phyloP scores from a whole-genome alignment of 2,113 vertebrate species.

The Rhagologus leucostigma region DNA sequence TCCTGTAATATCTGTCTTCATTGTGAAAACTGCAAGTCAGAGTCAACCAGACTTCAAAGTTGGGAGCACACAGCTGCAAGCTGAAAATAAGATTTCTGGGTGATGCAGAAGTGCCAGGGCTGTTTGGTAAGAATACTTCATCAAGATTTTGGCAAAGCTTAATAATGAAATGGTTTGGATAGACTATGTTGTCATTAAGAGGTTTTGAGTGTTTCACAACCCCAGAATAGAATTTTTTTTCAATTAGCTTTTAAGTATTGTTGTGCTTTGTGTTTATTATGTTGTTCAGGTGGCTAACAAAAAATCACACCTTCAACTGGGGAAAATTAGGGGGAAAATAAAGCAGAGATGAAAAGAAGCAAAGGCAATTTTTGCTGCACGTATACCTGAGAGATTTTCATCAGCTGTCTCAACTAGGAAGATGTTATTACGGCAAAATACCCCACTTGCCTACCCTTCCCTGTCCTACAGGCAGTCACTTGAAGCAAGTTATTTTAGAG shows the following conservation, averaged over 20 bases:
- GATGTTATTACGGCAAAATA: not conserved
- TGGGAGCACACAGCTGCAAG: not conserved
- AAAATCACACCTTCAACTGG: not conserved
- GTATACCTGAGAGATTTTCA: not conserved
- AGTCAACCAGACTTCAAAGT: not conserved
- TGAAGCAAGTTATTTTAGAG: not conserved
- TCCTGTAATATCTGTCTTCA: not conserved
- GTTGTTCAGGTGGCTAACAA: not conserved
- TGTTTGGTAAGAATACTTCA: not conserved
- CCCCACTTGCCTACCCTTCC: not conserved
- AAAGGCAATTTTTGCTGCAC: not conserved
- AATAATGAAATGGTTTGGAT: not conserved
- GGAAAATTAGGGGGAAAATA: not conserved
- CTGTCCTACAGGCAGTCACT: not conserved
- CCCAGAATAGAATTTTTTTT: not conserved
- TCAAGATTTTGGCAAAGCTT: not conserved
- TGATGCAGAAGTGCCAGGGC: not conserved
- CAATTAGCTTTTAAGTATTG: not conserved
- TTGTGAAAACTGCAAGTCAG: not conserved
- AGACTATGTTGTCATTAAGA: not conserved
- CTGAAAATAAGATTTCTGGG: not conserved
- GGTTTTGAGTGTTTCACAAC: not conserved
- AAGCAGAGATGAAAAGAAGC: not conserved
- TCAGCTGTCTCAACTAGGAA: not conserved
- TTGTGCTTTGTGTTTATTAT: not conserved